Evolutionary conservation across 2,888 invertebrate species (phyloP).

Genomic region (Thysanoteuthis rhombus): DNA sequence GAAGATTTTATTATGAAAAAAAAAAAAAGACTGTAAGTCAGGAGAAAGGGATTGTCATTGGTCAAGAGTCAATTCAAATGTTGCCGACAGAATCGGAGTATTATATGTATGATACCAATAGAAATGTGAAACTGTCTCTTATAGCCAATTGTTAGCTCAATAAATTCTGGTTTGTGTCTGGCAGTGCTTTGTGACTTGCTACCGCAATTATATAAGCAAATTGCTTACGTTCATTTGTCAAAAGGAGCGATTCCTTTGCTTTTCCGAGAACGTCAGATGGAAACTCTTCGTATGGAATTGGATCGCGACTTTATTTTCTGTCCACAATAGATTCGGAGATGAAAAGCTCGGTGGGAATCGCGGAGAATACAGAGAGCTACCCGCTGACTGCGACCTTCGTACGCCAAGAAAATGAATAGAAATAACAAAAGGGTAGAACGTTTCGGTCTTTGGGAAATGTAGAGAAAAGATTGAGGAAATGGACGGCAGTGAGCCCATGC

Average conservation of each 20-base stretch:
- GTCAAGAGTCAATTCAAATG: no score
- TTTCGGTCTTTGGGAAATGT: not conserved
- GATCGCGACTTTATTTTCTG: not conserved
- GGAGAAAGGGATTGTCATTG: no score
- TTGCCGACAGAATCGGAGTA: no score
- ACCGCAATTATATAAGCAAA: not conserved
- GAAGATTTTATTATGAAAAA: no score
- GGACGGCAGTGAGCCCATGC: not conserved
- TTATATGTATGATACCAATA: no score
- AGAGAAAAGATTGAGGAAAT: not conserved
- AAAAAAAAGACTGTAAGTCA: not conserved
- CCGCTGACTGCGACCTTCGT: not conserved
- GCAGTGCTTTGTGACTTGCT: not conserved
- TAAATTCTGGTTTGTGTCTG: no score
- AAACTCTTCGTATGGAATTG: not conserved
- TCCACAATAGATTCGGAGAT: not conserved
- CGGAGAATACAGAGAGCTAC: not conserved
- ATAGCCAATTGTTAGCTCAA: no score
- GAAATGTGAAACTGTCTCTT: not conserved
- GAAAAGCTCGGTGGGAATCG: constrained; percentile 12
- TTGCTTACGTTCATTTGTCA: not conserved
- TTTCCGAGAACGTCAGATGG: not conserved
- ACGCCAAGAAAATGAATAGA: not conserved
- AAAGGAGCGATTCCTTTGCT: not conserved
- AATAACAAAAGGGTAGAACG: not conserved